Evolutionary conservation across 2,113 vertebrate genomes (phyloP).

Genomic region (Glaucomys volans): DNA sequence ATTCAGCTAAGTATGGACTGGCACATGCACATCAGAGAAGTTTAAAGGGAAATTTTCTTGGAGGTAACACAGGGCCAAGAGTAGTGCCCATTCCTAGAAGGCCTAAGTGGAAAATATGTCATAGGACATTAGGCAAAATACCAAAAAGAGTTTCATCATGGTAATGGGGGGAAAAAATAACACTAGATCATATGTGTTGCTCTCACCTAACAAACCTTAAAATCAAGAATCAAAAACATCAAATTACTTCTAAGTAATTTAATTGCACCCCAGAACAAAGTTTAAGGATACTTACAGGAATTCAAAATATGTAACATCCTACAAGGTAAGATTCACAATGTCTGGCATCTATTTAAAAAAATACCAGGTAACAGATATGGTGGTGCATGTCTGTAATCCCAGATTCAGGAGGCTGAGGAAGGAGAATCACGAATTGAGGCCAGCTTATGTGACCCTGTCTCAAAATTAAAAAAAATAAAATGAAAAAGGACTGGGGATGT

Average conservation of each 20-base stretch:
- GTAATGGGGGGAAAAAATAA: background rate
- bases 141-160: background rate
- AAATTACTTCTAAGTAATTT: background rate
- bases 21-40: background rate
- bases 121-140: background rate
- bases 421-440: no score
- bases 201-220: slow-evolving; percentile 1
- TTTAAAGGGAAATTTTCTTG: slow-evolving; percentile 33
- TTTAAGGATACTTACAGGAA: slow-evolving; percentile 21
- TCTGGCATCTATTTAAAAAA: background rate
- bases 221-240: slow-evolving; percentile 13
- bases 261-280: background rate
- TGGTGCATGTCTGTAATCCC: no score
- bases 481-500: no score
- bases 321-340: background rate
- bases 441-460: no score
- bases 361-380: no score
- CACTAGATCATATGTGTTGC: background rate
- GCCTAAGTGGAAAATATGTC: slow-evolving; percentile 13
- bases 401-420: no score
- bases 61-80: background rate
- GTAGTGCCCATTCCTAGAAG: background rate
- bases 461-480: no score
- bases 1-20: background rate
- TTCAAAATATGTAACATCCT: background rate